Evolutionary conservation across 1,140 invertebrate genomes (phyloP).

Genomic region (Drosophila suzukii): DNA sequence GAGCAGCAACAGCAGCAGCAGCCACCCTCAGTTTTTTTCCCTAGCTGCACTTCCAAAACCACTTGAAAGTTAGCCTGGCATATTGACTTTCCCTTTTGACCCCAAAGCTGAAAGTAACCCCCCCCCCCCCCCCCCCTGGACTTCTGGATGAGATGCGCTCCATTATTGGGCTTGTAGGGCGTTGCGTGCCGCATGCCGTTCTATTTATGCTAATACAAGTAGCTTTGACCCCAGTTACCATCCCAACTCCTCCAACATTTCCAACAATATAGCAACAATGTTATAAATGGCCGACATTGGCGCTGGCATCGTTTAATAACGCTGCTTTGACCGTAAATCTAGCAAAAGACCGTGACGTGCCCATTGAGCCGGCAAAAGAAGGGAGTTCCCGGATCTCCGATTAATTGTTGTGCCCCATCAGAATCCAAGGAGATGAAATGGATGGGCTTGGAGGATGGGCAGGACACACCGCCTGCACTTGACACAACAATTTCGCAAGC

Average conservation of each 20-base stretch:
- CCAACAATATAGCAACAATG: constrained; percentile 10
- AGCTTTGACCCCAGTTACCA: constrained; percentile 4
- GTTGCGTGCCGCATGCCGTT: constrained; percentile 31
- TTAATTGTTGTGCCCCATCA: constrained; percentile 56
- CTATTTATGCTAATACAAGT: constrained; percentile 58
- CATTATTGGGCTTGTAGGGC: constrained; percentile 36
- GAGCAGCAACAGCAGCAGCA: constrained; percentile 2
- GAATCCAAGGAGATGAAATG: neutral
- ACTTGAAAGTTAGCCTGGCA: constrained; percentile 60
- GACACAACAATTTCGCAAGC: constrained; percentile 69
- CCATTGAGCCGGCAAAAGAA: constrained; percentile 52
- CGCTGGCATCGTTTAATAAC: constrained; percentile 66
- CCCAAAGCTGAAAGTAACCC: neutral
- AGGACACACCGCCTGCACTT: constrained; percentile 54
- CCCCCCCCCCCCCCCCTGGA: neutral
- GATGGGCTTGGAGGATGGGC: neutral
- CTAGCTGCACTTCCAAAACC: constrained; percentile 11
- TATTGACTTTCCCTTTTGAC: constrained; percentile 54
- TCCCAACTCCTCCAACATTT: neutral
- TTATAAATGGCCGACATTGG: constrained; percentile 63
- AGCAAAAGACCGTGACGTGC: constrained; percentile 50
- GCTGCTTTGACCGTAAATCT: constrained; percentile 64
- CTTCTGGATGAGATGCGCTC: constrained; percentile 5
- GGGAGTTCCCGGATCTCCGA: constrained; percentile 23
- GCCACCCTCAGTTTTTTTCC: constrained; percentile 2